Percentiles rank a stretch among this genome's conserved stretches.
Conservation (phyloP, 2,888 invertebrate species). For the Drosophila kambysellisi region DNA sequence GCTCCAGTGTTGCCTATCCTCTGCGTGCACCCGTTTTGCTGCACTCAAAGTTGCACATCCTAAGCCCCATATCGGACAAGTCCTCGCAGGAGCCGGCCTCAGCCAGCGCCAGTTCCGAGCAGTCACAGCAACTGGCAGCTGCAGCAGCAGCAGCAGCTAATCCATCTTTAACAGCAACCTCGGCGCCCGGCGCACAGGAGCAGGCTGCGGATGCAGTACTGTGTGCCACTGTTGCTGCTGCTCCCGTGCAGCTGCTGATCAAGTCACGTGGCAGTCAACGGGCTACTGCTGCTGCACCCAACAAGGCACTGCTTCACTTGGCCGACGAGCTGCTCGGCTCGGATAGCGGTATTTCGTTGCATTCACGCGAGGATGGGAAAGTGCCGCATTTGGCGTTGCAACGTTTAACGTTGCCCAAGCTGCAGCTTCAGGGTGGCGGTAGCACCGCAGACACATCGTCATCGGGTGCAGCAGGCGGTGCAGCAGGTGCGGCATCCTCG, state of each 20-base stretch:
- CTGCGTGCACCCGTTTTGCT: slow-evolving; percentile 89
- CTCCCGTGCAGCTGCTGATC: slow-evolving; percentile 60
- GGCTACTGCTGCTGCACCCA: slow-evolving; percentile 86
- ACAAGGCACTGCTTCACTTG: slow-evolving; percentile 88
- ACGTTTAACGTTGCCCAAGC: slow-evolving; percentile 86
- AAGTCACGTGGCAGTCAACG: slow-evolving; percentile 36
- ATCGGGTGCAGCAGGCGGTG: slow-evolving; percentile 25
- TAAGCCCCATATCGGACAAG: slow-evolving; percentile 95
- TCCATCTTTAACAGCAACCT: slow-evolving; percentile 29
- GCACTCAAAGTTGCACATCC: slow-evolving; percentile 92
- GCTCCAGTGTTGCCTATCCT: slow-evolving; percentile 87
- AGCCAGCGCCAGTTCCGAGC: slow-evolving; percentile 86
- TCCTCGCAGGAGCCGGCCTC: slow-evolving; percentile 93
- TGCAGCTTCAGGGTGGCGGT: slow-evolving; percentile 85
- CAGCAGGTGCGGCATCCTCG: slow-evolving; percentile 35
- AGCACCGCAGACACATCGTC: slow-evolving; percentile 57
- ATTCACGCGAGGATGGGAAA: slow-evolving; percentile 92
- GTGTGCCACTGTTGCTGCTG: slow-evolving; percentile 32
- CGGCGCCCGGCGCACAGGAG: slow-evolving; percentile 27
- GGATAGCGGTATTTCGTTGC: slow-evolving; percentile 95
- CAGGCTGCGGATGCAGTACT: slow-evolving; percentile 35
- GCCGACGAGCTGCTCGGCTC: slow-evolving; percentile 92
- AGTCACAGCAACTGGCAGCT: slow-evolving; percentile 89
- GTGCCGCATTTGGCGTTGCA: slow-evolving; percentile 86
- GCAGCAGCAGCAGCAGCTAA: slow-evolving; percentile 34